Percentiles rank a stretch among this genome's conserved stretches.
Conservation (phyloP, 1,140 invertebrate genomes). For the Bombus impatiens region DNA sequence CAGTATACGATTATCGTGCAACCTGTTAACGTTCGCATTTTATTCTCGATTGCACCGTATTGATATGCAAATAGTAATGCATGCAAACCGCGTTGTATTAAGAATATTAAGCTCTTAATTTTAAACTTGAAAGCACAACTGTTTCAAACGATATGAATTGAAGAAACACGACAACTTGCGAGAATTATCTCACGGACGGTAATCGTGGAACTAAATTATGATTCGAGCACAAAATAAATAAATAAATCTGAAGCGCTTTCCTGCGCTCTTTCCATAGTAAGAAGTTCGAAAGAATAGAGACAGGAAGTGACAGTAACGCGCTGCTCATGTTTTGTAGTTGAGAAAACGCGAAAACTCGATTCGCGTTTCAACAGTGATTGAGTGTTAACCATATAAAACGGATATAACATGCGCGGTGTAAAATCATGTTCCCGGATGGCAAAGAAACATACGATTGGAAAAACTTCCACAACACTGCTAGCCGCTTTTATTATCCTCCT, state of each 20-base stretch:
- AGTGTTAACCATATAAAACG: neutral
- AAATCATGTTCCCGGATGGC: conserved; percentile 12
- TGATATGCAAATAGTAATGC: conserved; percentile 18
- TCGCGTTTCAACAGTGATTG: conserved; percentile 2
- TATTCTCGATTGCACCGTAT: neutral
- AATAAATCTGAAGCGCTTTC: neutral
- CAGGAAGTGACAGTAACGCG: neutral
- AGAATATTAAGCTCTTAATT: conserved; percentile 5
- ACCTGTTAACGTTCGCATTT: conserved; percentile 2
- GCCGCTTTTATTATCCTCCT: conserved; percentile 38
- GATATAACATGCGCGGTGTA: neutral
- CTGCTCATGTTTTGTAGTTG: neutral
- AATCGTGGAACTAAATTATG: neutral
- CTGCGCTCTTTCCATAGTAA: neutral
- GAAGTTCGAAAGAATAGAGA: neutral
- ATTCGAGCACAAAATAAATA: neutral
- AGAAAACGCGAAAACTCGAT: conserved; percentile 29
- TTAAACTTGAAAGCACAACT: neutral
- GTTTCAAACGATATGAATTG: neutral
- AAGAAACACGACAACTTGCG: neutral
- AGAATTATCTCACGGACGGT: no score
- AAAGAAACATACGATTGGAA: conserved; percentile 32
- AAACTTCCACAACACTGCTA: conserved; percentile 44
- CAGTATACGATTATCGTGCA: neutral
- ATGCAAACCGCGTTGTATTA: neutral